Base-by-base conservation (phyloP, 2,113 vertebrate genomes). In the Xiphias gladius region DNA sequence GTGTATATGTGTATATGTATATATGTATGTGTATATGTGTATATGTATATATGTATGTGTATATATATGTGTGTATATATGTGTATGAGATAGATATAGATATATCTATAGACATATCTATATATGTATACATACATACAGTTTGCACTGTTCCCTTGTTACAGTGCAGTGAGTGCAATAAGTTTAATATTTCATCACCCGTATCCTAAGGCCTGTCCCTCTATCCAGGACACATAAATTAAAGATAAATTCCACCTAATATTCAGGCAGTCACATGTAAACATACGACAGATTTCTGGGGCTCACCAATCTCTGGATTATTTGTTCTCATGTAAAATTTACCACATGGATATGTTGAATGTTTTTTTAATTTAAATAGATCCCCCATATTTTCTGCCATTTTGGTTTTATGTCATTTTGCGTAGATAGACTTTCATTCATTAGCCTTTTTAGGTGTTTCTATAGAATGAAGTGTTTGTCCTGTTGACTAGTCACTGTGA, bases 141-240 rank as follows among this genome's bases (percentile, higher is more conserved):
- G n/a, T n/a, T n/a, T n/a, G n/a, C n/a, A n/a, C n/a, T n/a, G 24
- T 35, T 62, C 8, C 28, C 12, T 35, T 61, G 46, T 37, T 39
- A 22, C 2, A 59, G 50, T 66, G 50, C 63, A 61, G 35, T 14
- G 28, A 73, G 65, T 58, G 59, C 61, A 81, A 19, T 20, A 30
- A 17, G 22, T 76, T 86, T 43, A 91, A 92, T 89, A 87, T 78
- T 85, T 84, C 64, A 86, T 88, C 19, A 58, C 5, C 20, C 83
- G 20, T 77, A 5, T 67, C 85, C 41, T 77, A 32, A 77, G 73
- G 24, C 32, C 39, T 37, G 9, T 75, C n/a, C n/a, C 39, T 86
- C 20, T 62, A 48, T 80, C 52, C 65, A 78, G 75, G 64, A 77
- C 46, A 57, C 68, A 80, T 80, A 26, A 83, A 88, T 90, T 84